Evolutionary conservation across 1,140 invertebrate species (phyloP), one percentile per base, ranked within the genome.

Genomic region (Drosophila sucinea): DNA sequence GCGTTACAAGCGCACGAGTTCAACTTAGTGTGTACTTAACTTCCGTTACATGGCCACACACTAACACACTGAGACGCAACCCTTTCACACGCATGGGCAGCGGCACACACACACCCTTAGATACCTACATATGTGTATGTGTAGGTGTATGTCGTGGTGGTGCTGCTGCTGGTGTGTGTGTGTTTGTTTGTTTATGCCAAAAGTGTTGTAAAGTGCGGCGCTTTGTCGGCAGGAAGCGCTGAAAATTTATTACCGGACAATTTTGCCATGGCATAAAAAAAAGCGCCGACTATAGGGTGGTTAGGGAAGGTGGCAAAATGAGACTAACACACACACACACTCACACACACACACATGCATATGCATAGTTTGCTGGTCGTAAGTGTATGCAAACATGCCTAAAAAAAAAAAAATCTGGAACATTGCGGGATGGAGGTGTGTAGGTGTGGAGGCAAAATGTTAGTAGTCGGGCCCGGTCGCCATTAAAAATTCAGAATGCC

Each of bases 21-120:
- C 85, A 87, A 87, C 85, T 87, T 89, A 87, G 84, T 87, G 85
- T 87, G 84, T 90, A 87, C 84, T 87, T 87, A 89, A 87, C 84
- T 90, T 87, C 85, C 84, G 84, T 84, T 87, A 89, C 83, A 87
- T 89, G 83, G 84, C 77, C 63, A 73, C 63, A 62, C 57, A 41
- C 56, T 47, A 25, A 60, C 55, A 47, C 35, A 51, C 51, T 23
- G 35, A 67, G 70, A 41, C 67, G 41, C 71, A 62, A 70, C 58
- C 63, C 77, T 73, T 87, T 87, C 83, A 86, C 83, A 86, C 82
- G 82, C 82, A 82, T 86, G 82, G 79, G 54, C 77, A 71, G 60
- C 55, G 54, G 4, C 58, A 27, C 56, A 68, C 40, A 73, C 64
- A 75, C 8, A 67, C 38, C 35, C 10, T n/a, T 10, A 74, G 41